Conservation (phyloP, 2,113 vertebrate species). For the Nothocercus julius region DNA sequence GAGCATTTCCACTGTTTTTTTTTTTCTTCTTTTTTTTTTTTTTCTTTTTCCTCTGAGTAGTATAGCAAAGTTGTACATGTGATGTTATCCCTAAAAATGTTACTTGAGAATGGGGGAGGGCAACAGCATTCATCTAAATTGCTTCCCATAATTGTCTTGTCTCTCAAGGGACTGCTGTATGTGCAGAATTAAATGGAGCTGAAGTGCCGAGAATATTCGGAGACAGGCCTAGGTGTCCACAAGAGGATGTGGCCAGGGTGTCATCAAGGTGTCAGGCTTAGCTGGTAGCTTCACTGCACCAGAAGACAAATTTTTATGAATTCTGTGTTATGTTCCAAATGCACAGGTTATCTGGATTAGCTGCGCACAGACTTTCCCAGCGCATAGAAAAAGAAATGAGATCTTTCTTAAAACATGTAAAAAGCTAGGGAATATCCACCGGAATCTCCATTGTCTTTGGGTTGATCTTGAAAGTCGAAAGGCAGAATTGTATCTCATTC, state of each 20-base stretch:
- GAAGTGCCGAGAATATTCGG: neutral
- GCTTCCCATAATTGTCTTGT: neutral
- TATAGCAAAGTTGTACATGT: neutral
- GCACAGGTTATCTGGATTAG: neutral
- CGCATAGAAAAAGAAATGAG: neutral
- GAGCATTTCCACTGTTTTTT: neutral
- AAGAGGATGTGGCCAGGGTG: neutral
- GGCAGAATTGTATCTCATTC: neutral
- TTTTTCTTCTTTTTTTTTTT: neutral
- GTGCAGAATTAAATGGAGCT: neutral
- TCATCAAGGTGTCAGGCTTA: neutral
- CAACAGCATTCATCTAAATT: neutral
- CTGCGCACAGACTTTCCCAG: neutral
- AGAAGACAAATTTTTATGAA: neutral
- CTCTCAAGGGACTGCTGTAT: neutral
- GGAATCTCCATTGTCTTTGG: neutral
- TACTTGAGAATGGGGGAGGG: neutral
- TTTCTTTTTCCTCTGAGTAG: neutral
- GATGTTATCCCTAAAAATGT: neutral
- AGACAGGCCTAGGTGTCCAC: accelerated
- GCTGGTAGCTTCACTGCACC: neutral
- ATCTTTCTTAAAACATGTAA: neutral
- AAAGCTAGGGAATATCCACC: neutral
- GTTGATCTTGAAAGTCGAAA: neutral
- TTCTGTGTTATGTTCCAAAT: neutral